Conservation (phyloP, 2,797 vertebrate species). For the Halcyon badia region DNA sequence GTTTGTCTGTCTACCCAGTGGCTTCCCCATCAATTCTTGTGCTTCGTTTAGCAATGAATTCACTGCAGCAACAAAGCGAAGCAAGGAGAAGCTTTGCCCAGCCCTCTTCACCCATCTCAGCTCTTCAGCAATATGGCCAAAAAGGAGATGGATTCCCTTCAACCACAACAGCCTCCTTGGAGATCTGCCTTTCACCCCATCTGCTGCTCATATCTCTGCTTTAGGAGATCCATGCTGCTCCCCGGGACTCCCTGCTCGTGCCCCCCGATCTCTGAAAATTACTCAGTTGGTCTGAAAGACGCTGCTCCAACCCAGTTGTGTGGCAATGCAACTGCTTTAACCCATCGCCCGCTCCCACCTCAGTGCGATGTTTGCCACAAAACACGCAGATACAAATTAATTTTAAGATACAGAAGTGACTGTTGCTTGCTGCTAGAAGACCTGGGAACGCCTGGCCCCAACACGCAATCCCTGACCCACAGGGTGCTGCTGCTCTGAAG, state of each 20-base stretch:
- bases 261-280: background rate
- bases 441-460: background rate
- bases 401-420: background rate
- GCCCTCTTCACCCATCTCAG: background rate
- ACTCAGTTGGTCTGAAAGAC: background rate
- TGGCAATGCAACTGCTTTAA: background rate
- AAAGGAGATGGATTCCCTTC: background rate
- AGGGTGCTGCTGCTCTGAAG: background rate
- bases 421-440: background rate
- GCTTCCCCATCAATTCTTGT: background rate
- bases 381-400: background rate
- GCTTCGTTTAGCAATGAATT: background rate
- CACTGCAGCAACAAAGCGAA: background rate
- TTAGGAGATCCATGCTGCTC: background rate
- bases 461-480: background rate
- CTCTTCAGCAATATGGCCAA: background rate
- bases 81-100: background rate
- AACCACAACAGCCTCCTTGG: background rate
- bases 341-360: background rate
- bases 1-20: background rate
- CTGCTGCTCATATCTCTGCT: background rate
- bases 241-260: background rate
- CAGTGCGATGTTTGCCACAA: accelerated
- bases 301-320: background rate
- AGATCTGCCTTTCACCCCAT: background rate